Evolutionary conservation across 2,113 vertebrate genomes (phyloP).

Genomic region (Deroptyus accipitrinus): DNA sequence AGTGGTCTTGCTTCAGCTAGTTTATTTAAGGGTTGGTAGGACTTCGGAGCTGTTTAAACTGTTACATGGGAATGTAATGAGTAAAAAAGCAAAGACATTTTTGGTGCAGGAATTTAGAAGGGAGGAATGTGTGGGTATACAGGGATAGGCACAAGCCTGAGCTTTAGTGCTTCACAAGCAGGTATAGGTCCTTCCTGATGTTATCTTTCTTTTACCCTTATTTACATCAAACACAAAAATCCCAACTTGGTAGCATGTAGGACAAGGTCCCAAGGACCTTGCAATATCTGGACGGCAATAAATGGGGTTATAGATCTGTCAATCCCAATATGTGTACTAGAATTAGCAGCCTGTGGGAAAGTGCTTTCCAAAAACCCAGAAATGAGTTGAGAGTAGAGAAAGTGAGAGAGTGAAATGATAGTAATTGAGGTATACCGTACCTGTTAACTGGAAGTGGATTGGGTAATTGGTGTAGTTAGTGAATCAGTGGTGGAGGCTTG

Average conservation of each 20-base stretch:
- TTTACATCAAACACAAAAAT: not conserved
- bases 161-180: not conserved
- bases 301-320: not conserved
- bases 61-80: not conserved
- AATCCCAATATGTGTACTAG: not conserved
- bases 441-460: not conserved
- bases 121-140: not conserved
- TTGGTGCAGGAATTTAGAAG: not conserved
- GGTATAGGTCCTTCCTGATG: not conserved
- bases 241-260: not conserved
- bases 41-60: not conserved
- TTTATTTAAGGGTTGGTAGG: not conserved
- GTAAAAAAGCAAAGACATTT: not conserved
- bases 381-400: not conserved
- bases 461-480: not conserved
- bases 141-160: not conserved
- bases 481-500: not conserved
- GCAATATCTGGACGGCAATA: not conserved
- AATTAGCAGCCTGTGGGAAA: not conserved
- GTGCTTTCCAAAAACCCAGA: not conserved
- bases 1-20: not conserved
- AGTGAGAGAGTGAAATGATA: not conserved
- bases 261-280: not conserved
- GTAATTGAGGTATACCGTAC: not conserved
- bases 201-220: not conserved